Conservation (phyloP, 2,888 invertebrate genomes). For the Pardosa pseudoannulata region DNA sequence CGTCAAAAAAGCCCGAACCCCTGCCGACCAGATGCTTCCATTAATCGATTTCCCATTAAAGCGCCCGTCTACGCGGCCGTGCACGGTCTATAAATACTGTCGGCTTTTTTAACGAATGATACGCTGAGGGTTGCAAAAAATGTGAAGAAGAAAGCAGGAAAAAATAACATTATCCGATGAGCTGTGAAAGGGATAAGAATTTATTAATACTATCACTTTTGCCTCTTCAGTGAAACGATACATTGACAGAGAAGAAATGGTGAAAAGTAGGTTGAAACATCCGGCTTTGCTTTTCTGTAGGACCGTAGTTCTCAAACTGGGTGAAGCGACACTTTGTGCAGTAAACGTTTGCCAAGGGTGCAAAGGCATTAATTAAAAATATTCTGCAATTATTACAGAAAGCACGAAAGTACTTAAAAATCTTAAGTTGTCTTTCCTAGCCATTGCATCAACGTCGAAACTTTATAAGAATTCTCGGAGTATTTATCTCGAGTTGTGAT, state of each 20-base stretch:
- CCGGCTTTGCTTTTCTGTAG: not conserved
- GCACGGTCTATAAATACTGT: not conserved
- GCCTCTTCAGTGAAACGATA: not conserved
- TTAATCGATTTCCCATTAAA: slow-evolving; percentile 14
- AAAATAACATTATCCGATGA: not conserved
- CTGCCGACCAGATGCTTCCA: not conserved
- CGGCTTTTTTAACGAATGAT: not conserved
- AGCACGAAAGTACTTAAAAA: too few species aligned
- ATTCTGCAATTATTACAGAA: too few species aligned
- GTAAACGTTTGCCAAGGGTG: too few species aligned
- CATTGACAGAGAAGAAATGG: not conserved
- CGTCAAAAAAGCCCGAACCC: slow-evolving; percentile 21
- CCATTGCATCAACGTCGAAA: too few species aligned
- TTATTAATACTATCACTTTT: not conserved
- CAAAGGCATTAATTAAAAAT: too few species aligned
- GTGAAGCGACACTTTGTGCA: too few species aligned
- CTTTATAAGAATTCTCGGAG: too few species aligned
- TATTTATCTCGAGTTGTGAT: too few species aligned
- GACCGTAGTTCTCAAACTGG: too few species aligned
- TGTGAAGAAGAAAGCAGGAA: not conserved
- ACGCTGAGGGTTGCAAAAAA: not conserved
- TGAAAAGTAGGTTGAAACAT: not conserved
- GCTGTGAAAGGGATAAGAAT: not conserved
- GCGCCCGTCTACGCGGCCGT: not conserved
- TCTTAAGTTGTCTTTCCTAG: too few species aligned